Evolutionary conservation across 92 coral and sea anemone genomes (phyloP).

Genomic region (Metridium senile): DNA sequence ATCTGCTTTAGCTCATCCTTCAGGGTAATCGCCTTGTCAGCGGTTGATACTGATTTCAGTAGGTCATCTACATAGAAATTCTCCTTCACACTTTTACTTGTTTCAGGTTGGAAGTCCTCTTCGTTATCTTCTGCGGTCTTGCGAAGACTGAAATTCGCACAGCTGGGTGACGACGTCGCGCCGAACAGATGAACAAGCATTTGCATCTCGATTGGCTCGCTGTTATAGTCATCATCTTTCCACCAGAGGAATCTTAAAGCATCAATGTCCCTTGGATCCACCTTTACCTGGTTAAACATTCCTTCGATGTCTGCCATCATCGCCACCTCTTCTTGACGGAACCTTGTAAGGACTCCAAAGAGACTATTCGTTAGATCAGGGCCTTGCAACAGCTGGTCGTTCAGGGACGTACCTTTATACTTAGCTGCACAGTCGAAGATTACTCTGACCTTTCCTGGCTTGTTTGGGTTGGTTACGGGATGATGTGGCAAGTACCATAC

Average conservation of each 20-base stretch:
- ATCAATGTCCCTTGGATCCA: constrained; percentile 9
- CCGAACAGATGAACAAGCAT: constrained; percentile 48
- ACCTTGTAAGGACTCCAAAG: constrained; percentile 23
- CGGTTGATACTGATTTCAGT: constrained; percentile 15
- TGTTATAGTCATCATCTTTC: neutral
- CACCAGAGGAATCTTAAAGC: constrained; percentile 41
- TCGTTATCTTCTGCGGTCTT: constrained; percentile 20
- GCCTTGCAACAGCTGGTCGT: constrained; percentile 33
- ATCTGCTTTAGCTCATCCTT: constrained; percentile 10
- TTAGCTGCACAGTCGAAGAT: constrained; percentile 44
- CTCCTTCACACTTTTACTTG: constrained; percentile 3
- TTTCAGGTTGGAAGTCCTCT: neutral
- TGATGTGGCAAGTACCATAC: too few species aligned
- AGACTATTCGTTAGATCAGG: constrained; percentile 37
- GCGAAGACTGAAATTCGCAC: constrained; percentile 19
- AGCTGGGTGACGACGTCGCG: constrained; percentile 33
- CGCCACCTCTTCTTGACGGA: constrained; percentile 19
- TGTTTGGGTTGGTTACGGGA: constrained; percentile 32
- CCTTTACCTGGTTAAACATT: constrained; percentile 36
- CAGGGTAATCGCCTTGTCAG: neutral
- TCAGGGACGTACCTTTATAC: constrained; percentile 22
- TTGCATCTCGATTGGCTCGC: constrained; percentile 23
- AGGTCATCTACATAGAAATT: constrained; percentile 37
- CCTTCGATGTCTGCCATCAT: constrained; percentile 20
- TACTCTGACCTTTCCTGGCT: constrained; percentile 41